Base-by-base conservation (phyloP, 2,797 vertebrate species). In the Percopsis omiscomaycus region DNA sequence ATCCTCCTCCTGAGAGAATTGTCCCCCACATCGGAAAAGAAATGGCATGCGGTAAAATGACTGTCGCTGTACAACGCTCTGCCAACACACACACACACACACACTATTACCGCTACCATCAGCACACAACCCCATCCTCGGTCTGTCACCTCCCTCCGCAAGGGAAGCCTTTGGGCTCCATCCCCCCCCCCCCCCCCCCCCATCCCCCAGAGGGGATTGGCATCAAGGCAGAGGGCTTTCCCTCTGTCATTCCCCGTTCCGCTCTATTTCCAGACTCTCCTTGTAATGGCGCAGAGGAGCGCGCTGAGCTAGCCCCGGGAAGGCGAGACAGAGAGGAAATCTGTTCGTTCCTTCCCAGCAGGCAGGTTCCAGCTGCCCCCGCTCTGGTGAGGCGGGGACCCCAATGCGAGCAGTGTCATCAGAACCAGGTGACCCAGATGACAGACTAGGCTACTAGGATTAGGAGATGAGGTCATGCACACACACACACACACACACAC, bases 141-240 rank as follows among this genome's bases (percentile, higher is more conserved):
- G 27, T 28, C 12, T 14, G 28, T 28, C 51, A 27, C 2, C 16
- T 56, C 42, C 16, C 42, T 16, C 42, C 14, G 22, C 12, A 10
- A 84, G 87, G 81, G 84, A 86, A 84, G 79, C 85, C 81, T 81
- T 82, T 80, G 75, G 74, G 84, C 77, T 70, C 80, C 27, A 30
- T 30, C 29, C 27, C 16, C 32, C 37, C 29, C 14, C 37, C 15
- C 47, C 28, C 42, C 54, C 29, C 48, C 47, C 52, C 30, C 30
- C 61, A 74, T 13, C 49, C 49, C 27, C 22, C 4, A 48, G 22
- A 50, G 49, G 75, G 65, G 75, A 80, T 79, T 64, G 68, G 70
- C 84, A 88, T 88, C 77, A 83, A 86, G 85, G 79, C 46, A 69
- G 73, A 88, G 86, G 90, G 84, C 81, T 87, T 89, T 75, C 85